Base-by-base conservation (phyloP, 37 sponge, comb jelly and placozoan species). In the Mnemiopsis leidyi region DNA sequence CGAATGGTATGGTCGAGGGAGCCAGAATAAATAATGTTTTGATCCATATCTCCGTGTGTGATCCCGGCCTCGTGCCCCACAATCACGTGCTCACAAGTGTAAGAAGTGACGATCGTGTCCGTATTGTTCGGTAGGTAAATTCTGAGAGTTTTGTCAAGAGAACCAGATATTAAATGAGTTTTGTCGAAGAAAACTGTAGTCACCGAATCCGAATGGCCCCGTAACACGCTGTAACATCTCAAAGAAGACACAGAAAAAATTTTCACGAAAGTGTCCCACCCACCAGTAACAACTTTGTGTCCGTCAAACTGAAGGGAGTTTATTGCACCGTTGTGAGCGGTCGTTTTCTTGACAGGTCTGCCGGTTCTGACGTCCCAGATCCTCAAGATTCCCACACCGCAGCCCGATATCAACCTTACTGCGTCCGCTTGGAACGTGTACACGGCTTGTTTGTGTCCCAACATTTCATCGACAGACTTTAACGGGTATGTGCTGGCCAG, bases 261-360 rank as follows among this genome's bases (percentile, higher is more conserved):
- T 21, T 85, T 85, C n/a, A 85, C 90, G 39, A 39, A 85, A 25
- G 33, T 85, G 36, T 85, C 90, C 90, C 90, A 85, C 29, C 90
- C 90, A 32, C 30, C 90, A 0, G 90, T 85, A 23, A 85, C 90
- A 20, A 85, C 23, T 25, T 85, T 85, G 30, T 85, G 36, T 13
- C 90, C 90, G 39, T 85, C 90, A 25, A 85, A 85, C 24, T 85
- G 90, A 61, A 85, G 61, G 20, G 90, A 85, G 39, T 85, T 85
- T 18, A 85, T 33, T 0, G 90, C 90, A 3, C 90, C 90, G 23
- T 39, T 85, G 90, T 85, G 90, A n/a, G 90, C 90, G 0, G 36
- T 37, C 32, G 29, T 37, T 40, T 85, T 85, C 29, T 85, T 85
- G 48, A 85, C 35, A 2, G 90, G 90, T 23, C 90, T 35, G 20